Base-by-base conservation (phyloP, 2,888 invertebrate genomes). In the Leptinotarsa juncta region DNA sequence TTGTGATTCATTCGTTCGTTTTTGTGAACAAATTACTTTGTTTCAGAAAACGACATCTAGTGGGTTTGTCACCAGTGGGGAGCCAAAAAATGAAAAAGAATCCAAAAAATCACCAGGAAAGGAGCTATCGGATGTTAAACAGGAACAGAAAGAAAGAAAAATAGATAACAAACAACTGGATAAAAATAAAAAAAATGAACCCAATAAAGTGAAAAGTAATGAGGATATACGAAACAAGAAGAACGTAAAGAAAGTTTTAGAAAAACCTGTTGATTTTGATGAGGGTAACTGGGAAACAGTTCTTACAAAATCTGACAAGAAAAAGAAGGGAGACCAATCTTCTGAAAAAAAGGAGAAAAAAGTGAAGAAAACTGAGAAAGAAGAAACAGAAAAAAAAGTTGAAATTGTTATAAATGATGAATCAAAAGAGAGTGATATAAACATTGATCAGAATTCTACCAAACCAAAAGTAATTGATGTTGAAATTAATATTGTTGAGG, bases 261-360 rank as follows among this genome's bases (percentile, higher is more conserved):
- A 93, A 81, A 94, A 94, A 85, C 93, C 94, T 14, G 90, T 91
- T 62, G 93, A 93, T 82, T 93, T 91, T 87, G 94, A 94, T 87
- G 94, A 94, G 81, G 94, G 93, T 65, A 91, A 92, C 68, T 95
- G 95, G 95, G 92, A 94, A 88, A 91, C 90, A 81, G 92, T 94
- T 80, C 89, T 93, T 77, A 90, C 93, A 83, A 90, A 93, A 86
- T 90, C 92, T 83, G 94, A 94, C 77, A 94, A 94, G 86, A 94
- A 94, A 85, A 94, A 93, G 87, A 90, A 91, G 74, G 91, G 91
- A 70, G 87, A 88, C 65, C 81, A 81, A 20, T 83, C 86, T 48
- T 86, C 86, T 55, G 85, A 83, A 1, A 89, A 89, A 78, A 84
- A 84, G 79, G 77, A 77, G 51, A 85, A 83, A 60, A 88, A 87